These are phyloP conservation scores for Lycorma delicatula DNA, from an alignment of 1,140 invertebrate genomes.

Conservation along the genomic window DNA sequence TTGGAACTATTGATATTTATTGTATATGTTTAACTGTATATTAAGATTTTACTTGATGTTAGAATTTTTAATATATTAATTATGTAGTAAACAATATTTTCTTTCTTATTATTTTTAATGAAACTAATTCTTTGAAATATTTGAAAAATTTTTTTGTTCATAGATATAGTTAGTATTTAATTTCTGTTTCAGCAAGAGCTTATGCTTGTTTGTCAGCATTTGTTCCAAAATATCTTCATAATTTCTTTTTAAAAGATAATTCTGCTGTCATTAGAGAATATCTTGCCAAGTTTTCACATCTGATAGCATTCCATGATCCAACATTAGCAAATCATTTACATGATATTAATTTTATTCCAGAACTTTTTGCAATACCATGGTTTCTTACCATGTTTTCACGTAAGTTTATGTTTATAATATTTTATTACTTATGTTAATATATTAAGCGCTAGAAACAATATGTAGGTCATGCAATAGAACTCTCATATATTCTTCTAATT, in stretches of 20 bases:
- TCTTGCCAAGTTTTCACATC: conserved; percentile 90
- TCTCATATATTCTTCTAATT: no score
- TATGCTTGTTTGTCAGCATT: conserved; percentile 91
- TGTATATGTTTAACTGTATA: no score
- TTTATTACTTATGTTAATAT: neutral
- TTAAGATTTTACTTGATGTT: no score
- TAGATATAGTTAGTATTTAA: no score
- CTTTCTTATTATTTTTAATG: conserved; percentile 10
- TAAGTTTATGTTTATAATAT: conserved; percentile 50
- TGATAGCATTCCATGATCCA: conserved; percentile 94
- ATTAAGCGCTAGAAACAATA: neutral
- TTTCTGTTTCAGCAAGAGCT: conserved; percentile 65
- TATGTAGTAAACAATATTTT: conserved; percentile 3
- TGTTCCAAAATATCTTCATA: conserved; percentile 92
- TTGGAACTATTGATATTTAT: no score
- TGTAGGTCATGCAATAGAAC: no score
- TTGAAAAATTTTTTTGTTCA: no score
- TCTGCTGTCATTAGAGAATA: conserved; percentile 96
- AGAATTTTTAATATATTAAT: neutral
- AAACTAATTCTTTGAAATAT: no score
- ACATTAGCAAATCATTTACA: conserved; percentile 83
- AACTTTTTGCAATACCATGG: conserved; percentile 99
- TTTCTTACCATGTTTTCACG: conserved; percentile 99
- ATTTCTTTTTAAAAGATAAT: conserved; percentile 99
- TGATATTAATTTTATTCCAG: conserved; percentile 91